These are phyloP conservation scores for Monochamus alternatus DNA, from an alignment of 2,888 invertebrate species.

Conservation along the genomic window DNA sequence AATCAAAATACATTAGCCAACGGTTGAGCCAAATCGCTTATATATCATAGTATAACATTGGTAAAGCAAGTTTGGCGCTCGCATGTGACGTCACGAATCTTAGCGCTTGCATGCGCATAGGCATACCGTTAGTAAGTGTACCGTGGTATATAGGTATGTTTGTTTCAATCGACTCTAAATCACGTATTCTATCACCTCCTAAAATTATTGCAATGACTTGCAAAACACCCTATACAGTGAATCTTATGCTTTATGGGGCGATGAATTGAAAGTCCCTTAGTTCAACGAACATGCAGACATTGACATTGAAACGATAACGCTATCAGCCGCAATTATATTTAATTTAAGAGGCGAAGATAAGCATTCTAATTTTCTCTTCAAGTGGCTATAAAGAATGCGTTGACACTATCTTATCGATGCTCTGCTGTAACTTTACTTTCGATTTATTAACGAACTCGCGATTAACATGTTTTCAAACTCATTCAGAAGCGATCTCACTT, in stretches of 20 bases:
- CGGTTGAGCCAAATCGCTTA: too few relatives aligned
- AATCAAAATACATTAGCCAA: too few relatives aligned
- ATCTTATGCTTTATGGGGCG: slow-evolving; percentile 40
- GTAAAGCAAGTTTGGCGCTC: too few relatives aligned
- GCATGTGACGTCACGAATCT: too few relatives aligned
- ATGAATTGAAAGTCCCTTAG: slow-evolving; percentile 38
- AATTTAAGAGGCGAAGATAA: slow-evolving; percentile 18
- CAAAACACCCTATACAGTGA: too few relatives aligned
- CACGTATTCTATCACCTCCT: too few relatives aligned
- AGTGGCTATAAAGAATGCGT: slow-evolving; percentile 12
- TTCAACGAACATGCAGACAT: slow-evolving; percentile 43
- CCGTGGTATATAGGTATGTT: too few relatives aligned
- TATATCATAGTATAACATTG: too few relatives aligned
- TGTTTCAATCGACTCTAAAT: too few relatives aligned
- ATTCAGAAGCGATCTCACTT: not conserved
- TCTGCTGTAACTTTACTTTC: slow-evolving; percentile 6
- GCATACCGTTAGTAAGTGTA: too few relatives aligned
- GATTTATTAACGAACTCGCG: not conserved
- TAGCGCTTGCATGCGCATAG: too few relatives aligned
- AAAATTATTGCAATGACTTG: too few relatives aligned
- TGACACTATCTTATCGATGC: slow-evolving; percentile 26
- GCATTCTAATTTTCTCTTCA: slow-evolving; percentile 24
- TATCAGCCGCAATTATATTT: slow-evolving; percentile 25
- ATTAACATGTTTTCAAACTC: not conserved
- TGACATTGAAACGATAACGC: slow-evolving; percentile 44